Conservation (phyloP, 2,888 invertebrate genomes). For the Archips xylosteana region DNA sequence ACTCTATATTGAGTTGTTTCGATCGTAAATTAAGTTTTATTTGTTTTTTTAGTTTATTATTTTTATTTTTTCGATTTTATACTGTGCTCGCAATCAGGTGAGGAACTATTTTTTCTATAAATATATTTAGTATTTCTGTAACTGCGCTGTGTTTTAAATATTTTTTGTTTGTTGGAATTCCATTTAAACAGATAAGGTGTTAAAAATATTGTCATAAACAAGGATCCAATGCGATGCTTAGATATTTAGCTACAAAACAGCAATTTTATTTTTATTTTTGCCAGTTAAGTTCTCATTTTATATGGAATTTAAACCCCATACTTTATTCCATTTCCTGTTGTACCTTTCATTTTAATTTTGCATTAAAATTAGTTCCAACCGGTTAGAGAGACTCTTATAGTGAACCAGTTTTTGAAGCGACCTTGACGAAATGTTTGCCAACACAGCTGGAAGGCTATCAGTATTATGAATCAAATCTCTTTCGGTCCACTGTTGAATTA, state of each 20-base stretch:
- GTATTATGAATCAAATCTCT: slow-evolving; percentile 3
- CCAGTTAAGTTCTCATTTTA: not conserved
- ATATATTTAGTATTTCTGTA: not conserved
- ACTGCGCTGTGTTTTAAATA: not conserved
- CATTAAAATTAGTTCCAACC: not conserved
- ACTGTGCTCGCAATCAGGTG: slow-evolving; percentile 11
- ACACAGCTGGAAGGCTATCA: slow-evolving; percentile 29
- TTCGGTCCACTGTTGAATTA: slow-evolving; percentile 15
- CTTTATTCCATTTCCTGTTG: not conserved
- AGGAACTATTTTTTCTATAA: not conserved
- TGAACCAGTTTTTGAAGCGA: slow-evolving; percentile 11
- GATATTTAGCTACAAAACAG: not conserved
- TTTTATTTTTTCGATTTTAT: slow-evolving; percentile 2
- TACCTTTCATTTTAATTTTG: not conserved
- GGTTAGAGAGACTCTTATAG: not conserved
- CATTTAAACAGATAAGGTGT: not conserved
- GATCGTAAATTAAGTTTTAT: not conserved
- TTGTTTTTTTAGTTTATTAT: not conserved
- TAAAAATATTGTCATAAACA: not conserved
- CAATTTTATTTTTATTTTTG: not conserved
- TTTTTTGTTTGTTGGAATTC: not conserved
- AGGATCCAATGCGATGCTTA: not conserved
- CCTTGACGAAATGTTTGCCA: slow-evolving; percentile 34
- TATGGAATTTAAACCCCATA: not conserved
- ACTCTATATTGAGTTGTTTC: not conserved